These are phyloP conservation scores for Drosophila ercepeae DNA, from an alignment of 1,140 invertebrate species.

Conservation along the genomic window DNA sequence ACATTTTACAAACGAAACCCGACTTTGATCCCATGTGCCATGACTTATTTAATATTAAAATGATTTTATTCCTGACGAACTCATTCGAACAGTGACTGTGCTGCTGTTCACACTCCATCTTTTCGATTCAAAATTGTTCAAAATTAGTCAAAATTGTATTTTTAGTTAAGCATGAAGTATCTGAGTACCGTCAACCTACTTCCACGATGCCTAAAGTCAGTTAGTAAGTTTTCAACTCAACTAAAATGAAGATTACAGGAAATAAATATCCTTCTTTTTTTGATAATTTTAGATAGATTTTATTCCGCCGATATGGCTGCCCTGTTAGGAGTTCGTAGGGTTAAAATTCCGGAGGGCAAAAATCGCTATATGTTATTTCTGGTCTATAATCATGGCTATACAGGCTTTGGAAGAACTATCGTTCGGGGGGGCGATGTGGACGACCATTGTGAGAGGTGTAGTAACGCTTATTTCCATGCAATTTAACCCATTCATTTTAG, in stretches of 20 bases:
- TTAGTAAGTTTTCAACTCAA: constrained; percentile 29
- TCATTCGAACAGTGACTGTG: constrained; percentile 6
- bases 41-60: constrained; percentile 5
- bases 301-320: not conserved
- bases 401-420: constrained; percentile 28
- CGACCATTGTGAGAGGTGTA: constrained; percentile 37
- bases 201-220: not conserved
- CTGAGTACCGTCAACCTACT: not conserved
- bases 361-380: constrained; percentile 35
- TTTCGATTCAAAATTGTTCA: constrained; percentile 7
- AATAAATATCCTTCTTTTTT: not conserved
- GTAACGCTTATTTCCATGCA: not conserved
- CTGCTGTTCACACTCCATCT: not conserved
- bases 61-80: not conserved
- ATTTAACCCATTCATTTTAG: not conserved
- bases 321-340: constrained; percentile 9
- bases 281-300: not conserved
- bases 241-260: not conserved
- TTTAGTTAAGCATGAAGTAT: constrained; percentile 13
- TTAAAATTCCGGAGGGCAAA: constrained; percentile 32
- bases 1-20: not conserved
- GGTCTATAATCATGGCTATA: constrained; percentile 49
- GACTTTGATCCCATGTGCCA: constrained; percentile 3
- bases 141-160: constrained; percentile 21
- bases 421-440: constrained; percentile 22